Base-by-base conservation (phyloP, 2,888 invertebrate species). In the Lithodes maja region DNA sequence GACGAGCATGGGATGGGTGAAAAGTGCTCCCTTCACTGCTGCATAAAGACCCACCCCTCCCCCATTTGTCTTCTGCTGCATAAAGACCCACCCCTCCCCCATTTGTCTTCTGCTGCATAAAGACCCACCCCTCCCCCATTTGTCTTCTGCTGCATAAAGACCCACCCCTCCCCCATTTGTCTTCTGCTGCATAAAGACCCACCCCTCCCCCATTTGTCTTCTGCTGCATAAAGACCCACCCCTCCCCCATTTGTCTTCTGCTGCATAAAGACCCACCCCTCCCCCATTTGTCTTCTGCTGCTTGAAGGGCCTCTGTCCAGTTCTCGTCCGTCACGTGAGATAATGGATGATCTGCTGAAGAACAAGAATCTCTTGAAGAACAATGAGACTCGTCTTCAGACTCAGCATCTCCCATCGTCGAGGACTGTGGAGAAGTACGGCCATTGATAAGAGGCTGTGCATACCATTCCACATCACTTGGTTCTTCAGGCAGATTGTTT, bases 321-420 rank as follows among this genome's bases (percentile, higher is more conserved):
- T 90, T 90, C 53, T 5, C 1, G 1, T 71, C 3, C 17, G 3
- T 71, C 17, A 17, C n/a, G 61, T 85, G 85, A 50, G 90, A 87
- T 17, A 85, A 83, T 12, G 87, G 82, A 49, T 87, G 87, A 54
- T 88, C 83, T n/a, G 82, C 83, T 3, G 90, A 90, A 61, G 85
- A 87, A 69, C 87, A 87, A 2, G 90, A 90, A n/a, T 87, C 85
- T 7, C 87, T 83, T 9, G 87, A 90, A 17, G 87, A 87, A 17
- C 87, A 85, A n/a, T 81, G 87, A 52, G 87, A 87, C 54, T 91
- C 89, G 71, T 91, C 91, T 79, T 89, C 89, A 15, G 86, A 86
- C 68, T 91, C 91, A 7, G 90, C 91, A 53, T 91, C 91, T 1
- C 91, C 91, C 69, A 91, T 71, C 33, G 90, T 85, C 3, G 91